phyloP scores from a whole-genome alignment of 2,797 vertebrate genomes.

The Arrhamphus sclerolepis region DNA sequence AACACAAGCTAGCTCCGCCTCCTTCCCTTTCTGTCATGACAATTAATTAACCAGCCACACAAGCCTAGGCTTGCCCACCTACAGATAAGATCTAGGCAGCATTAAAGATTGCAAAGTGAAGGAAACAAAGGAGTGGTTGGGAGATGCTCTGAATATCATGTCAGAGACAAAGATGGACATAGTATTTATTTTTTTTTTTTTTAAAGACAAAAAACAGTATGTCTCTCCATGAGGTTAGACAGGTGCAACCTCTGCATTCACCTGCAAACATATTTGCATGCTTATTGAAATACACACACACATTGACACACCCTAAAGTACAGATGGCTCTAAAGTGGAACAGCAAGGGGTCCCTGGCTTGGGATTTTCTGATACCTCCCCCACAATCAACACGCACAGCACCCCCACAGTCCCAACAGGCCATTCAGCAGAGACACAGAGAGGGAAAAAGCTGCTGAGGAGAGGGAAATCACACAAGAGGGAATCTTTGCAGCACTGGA shows the following conservation, averaged over 20 bases:
- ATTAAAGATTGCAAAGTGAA: conserved; percentile 53
- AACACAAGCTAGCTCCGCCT: conserved; percentile 88
- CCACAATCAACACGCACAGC: conserved; percentile 26
- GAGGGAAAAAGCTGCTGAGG: conserved; percentile 74
- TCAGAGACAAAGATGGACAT: neutral
- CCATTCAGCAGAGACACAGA: conserved; percentile 53
- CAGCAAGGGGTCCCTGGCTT: conserved; percentile 60
- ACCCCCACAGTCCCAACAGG: conserved; percentile 62
- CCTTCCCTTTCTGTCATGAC: conserved; percentile 85
- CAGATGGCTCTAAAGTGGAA: conserved; percentile 67
- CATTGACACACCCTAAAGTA: conserved; percentile 41
- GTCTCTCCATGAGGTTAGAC: neutral
- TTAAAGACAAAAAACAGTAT: neutral
- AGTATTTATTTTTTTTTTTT: neutral
- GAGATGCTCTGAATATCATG: conserved; percentile 1
- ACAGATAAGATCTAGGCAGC: conserved; percentile 85
- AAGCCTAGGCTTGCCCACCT: conserved; percentile 90
- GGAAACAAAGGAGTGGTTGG: conserved; percentile 9
- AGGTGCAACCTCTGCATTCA: conserved; percentile 19
- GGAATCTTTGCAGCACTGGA: conserved; percentile 71
- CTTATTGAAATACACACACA: conserved; percentile 17
- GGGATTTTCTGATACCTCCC: conserved; percentile 79
- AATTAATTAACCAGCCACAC: conserved; percentile 88
- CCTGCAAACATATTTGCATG: conserved; percentile 17
- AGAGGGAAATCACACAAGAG: conserved; percentile 80